Conservation (phyloP, 2,113 vertebrate genomes). For the Passer domesticus region DNA sequence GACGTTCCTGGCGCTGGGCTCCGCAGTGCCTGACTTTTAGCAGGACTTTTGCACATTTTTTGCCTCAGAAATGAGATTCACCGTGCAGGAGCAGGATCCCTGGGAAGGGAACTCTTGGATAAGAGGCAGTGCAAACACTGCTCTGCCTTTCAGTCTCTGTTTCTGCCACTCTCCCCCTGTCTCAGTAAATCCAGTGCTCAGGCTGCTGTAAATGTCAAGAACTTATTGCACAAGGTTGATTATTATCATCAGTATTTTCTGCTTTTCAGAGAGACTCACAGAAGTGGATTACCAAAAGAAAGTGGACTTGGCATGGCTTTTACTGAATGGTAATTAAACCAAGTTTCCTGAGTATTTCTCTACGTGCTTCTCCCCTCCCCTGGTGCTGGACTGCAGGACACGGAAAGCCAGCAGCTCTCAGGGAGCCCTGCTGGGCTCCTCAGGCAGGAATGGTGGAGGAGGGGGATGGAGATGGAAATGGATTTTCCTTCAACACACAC, state of each 20-base stretch:
- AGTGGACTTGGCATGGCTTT: conserved; percentile 65
- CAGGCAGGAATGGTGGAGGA: background rate
- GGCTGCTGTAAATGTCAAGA: conserved; percentile 51
- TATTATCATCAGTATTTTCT: conserved; percentile 63
- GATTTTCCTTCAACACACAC: background rate
- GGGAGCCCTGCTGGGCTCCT: background rate
- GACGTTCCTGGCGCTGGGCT: background rate
- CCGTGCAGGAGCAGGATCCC: background rate
- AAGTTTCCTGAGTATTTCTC: conserved; percentile 75
- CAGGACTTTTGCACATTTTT: background rate
- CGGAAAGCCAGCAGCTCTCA: background rate
- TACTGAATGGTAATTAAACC: conserved; percentile 60
- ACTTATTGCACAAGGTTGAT: conserved; percentile 63
- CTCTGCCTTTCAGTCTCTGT: background rate
- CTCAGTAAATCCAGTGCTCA: conserved; percentile 31
- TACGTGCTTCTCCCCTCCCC: conserved; percentile 27
- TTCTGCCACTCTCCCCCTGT: background rate
- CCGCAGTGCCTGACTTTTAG: background rate
- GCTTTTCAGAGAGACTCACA: conserved; percentile 46
- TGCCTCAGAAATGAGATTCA: background rate
- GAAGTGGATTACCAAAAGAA: conserved; percentile 54
- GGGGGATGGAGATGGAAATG: background rate
- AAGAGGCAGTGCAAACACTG: background rate
- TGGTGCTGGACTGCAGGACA: background rate
- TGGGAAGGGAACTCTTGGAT: background rate